These are phyloP conservation scores for Geothlypis trichas DNA, from an alignment of 2,113 vertebrate genomes.

Conservation along the genomic window DNA sequence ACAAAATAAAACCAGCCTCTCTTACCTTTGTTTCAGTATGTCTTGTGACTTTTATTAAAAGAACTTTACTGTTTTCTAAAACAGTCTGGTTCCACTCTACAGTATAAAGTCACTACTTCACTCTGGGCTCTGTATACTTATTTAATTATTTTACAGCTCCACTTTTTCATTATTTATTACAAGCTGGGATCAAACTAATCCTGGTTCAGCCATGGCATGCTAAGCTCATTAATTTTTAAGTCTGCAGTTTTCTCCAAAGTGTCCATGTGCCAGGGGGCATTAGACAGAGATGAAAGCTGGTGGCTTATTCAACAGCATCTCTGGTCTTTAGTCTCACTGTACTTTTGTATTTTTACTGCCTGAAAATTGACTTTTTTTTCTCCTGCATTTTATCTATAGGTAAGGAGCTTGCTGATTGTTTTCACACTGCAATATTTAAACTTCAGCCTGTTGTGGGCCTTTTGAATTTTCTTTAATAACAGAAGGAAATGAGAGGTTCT, in stretches of 20 bases:
- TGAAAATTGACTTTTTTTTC: not conserved
- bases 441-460: not conserved
- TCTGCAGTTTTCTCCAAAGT: not conserved
- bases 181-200: not conserved
- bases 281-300: not conserved
- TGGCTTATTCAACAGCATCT: not conserved
- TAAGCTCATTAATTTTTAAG: not conserved
- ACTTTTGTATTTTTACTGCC: not conserved
- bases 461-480: not conserved
- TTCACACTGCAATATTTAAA: not conserved
- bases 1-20: not conserved
- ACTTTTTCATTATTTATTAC: not conserved
- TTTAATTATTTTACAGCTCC: not conserved
- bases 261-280: not conserved
- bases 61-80: not conserved
- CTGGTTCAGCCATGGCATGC: not conserved
- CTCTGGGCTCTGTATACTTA: not conserved
- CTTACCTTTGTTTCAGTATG: not conserved
- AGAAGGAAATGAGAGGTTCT: not conserved
- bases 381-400: not conserved
- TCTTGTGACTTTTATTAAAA: not conserved
- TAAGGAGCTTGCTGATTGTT: not conserved
- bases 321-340: not conserved
- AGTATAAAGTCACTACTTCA: not conserved
- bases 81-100: not conserved